Base-by-base conservation (phyloP, 1,140 invertebrate genomes). In the Bicyclus anynana region DNA sequence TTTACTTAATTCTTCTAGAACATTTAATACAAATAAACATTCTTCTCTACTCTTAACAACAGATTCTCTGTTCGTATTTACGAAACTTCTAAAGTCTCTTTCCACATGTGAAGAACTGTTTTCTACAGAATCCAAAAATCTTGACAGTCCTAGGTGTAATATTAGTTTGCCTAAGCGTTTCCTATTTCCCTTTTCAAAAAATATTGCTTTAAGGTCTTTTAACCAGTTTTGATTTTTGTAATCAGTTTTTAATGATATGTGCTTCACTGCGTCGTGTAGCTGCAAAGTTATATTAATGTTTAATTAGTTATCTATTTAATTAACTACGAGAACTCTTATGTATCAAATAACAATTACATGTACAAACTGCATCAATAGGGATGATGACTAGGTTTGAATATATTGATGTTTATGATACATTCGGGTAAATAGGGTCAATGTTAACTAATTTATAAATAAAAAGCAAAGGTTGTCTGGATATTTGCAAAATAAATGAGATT, bases 231-330 rank as follows among this genome's bases (percentile, higher is more conserved):
- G 84, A 0, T 71, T 63, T 0, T 54, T 61, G 47, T 67, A 79
- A 13, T 53, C 72, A 0, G 79, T 76, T 26, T 77, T 53, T 9
- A 60, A 33, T 1, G 81, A 64, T 56, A 84, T 65, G 16, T 76
- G 53, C 49, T 74, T 76, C 29, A 87, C 55, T 4, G 75, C 69
- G 5, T 66, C 56, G 48, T 87, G 84, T 1, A 86, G 33, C 83
- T 86, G 65, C 42, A 79, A 78, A 44, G 51, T 14, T 2, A 40
- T 5, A 35, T 5, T 12, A 5, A 35, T 5, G 2, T 12, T 10
- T 35, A 35, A 12, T 35, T 13, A n/a, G n/a, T n/a, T n/a, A n/a
- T n/a, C n/a, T n/a, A n/a, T n/a, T n/a, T n/a, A n/a, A n/a, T n/a
- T n/a, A n/a, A n/a, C n/a, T n/a, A n/a, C n/a, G n/a, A n/a, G n/a